These are phyloP conservation scores for Alviniconcha marisindica DNA, from an alignment of 1,140 invertebrate genomes.

Conservation along the genomic window DNA sequence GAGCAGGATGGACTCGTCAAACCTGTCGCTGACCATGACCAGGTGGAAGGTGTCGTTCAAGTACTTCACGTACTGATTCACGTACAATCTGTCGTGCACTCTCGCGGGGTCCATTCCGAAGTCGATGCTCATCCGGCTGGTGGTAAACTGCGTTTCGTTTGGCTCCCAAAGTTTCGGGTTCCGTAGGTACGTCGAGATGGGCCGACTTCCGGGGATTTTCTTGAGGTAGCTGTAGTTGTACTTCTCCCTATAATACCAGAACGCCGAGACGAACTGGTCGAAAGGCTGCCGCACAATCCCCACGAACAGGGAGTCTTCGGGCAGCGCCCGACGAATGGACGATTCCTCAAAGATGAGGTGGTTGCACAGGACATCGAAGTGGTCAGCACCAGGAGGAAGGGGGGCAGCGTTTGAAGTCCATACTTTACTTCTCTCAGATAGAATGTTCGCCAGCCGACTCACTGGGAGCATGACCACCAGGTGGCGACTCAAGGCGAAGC, in stretches of 20 bases:
- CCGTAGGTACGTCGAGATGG: slow-evolving; percentile 34
- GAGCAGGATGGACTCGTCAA: slow-evolving; percentile 78
- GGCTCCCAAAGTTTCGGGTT: slow-evolving; percentile 39
- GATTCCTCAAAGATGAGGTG: slow-evolving; percentile 55
- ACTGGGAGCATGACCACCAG: slow-evolving; percentile 75
- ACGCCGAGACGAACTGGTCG: slow-evolving; percentile 48
- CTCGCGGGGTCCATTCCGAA: slow-evolving; percentile 40
- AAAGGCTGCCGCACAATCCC: slow-evolving; percentile 58
- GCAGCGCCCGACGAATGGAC: slow-evolving; percentile 43
- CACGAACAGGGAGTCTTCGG: slow-evolving; percentile 49
- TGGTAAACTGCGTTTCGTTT: slow-evolving; percentile 14
- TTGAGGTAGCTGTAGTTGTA: too few species aligned
- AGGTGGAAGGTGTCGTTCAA: slow-evolving; percentile 75
- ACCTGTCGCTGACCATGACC: slow-evolving; percentile 77
- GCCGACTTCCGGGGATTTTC: not conserved
- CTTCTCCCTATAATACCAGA: slow-evolving; percentile 23
- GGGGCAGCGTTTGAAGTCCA: slow-evolving; percentile 28
- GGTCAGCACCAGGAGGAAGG: slow-evolving; percentile 26
- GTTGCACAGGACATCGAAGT: slow-evolving; percentile 59
- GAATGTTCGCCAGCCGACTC: slow-evolving; percentile 45
- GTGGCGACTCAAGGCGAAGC: slow-evolving; percentile 78
- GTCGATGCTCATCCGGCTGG: slow-evolving; percentile 43
- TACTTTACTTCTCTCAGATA: slow-evolving; percentile 35
- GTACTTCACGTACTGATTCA: slow-evolving; percentile 28
- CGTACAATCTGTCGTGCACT: not conserved